These are phyloP conservation scores for Austrolebias charrua DNA, from an alignment of 2,797 vertebrate species.

Conservation along the genomic window DNA sequence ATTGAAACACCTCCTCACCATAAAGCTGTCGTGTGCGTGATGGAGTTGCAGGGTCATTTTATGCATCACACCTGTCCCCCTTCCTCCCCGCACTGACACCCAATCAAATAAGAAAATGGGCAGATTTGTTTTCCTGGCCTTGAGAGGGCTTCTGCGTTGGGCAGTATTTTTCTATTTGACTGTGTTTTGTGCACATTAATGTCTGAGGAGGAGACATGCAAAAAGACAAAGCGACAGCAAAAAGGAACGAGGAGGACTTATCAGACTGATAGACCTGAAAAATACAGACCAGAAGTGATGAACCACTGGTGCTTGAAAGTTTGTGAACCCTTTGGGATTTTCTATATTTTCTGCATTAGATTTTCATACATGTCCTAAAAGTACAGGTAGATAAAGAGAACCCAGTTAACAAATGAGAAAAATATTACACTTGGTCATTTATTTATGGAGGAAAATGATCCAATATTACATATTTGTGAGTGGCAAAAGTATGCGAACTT, in stretches of 20 bases:
- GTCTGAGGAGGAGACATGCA: slow-evolving; percentile 23
- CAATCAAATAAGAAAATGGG: slow-evolving; percentile 79
- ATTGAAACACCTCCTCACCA: slow-evolving; percentile 80
- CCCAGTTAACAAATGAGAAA: too few species aligned
- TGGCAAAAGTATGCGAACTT: too few species aligned
- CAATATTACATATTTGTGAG: too few species aligned
- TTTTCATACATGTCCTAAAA: too few species aligned
- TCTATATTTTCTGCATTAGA: too few species aligned
- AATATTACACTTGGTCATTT: too few species aligned
- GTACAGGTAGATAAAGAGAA: too few species aligned
- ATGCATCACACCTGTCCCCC: slow-evolving; percentile 80
- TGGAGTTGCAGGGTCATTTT: slow-evolving; percentile 78
- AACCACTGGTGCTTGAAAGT: not conserved
- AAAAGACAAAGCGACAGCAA: slow-evolving; percentile 15
- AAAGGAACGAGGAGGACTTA: not conserved
- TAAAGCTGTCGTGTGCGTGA: slow-evolving; percentile 80
- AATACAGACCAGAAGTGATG: slow-evolving; percentile 7
- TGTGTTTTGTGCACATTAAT: slow-evolving; percentile 21
- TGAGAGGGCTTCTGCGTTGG: slow-evolving; percentile 62
- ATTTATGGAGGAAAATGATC: too few species aligned
- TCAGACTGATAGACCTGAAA: slow-evolving; percentile 1
- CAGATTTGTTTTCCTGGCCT: slow-evolving; percentile 83
- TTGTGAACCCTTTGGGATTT: too few species aligned
- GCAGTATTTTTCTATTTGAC: slow-evolving; percentile 39
- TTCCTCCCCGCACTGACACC: slow-evolving; percentile 69